Conservation (phyloP, 2,888 invertebrate genomes). For the Xestia c-nigrum region DNA sequence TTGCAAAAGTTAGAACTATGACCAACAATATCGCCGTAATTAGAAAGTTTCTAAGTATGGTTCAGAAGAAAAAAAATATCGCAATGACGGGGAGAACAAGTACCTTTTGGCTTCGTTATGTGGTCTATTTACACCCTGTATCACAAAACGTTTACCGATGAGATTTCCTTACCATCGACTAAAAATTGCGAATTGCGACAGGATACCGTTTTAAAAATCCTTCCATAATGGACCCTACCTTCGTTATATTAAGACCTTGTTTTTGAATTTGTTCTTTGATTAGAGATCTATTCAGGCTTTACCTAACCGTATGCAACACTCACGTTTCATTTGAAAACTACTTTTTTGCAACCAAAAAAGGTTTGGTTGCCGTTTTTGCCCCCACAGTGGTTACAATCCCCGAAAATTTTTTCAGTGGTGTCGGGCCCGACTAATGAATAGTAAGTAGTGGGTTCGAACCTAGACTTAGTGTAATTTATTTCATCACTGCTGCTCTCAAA, state of each 20-base stretch:
- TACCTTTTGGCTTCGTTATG: too few species aligned
- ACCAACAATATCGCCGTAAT: too few species aligned
- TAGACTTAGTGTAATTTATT: too few species aligned
- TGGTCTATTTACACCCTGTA: not conserved
- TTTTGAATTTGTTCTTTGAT: not conserved
- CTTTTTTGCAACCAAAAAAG: not conserved
- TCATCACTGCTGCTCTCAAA: too few species aligned
- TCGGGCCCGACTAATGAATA: too few species aligned
- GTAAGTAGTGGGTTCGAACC: too few species aligned
- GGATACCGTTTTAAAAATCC: not conserved
- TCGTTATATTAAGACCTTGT: not conserved
- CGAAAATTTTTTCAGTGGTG: not conserved
- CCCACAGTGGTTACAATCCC: not conserved
- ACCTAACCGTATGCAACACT: not conserved
- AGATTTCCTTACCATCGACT: not conserved
- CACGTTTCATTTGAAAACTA: too few species aligned
- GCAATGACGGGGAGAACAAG: too few species aligned
- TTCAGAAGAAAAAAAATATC: too few species aligned
- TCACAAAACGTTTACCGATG: not conserved
- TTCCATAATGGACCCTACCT: not conserved
- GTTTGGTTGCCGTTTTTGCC: too few species aligned
- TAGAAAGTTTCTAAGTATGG: too few species aligned
- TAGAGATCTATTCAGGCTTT: not conserved
- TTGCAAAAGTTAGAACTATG: too few species aligned
- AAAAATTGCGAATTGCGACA: not conserved